phyloP scores from a whole-genome alignment of 1,140 invertebrate species.

The Zaprionus capensis region DNA sequence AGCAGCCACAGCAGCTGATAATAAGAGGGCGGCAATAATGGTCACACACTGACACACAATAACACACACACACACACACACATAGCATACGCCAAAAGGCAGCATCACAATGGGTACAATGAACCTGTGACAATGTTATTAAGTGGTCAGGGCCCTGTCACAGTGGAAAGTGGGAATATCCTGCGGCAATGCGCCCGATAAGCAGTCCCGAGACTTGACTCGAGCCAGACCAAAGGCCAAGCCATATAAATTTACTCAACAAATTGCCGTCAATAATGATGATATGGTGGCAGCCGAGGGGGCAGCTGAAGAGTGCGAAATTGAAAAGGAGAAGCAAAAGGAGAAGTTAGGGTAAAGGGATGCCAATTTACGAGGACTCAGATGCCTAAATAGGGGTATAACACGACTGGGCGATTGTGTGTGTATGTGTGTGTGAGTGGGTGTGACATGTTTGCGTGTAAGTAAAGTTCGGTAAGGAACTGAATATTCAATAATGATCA shows the following conservation, averaged over 20 bases:
- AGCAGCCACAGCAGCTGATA: conserved; percentile 52
- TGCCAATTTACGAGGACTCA: conserved; percentile 39
- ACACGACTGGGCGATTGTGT: background rate
- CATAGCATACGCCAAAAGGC: background rate
- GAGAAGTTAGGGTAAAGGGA: conserved; percentile 8
- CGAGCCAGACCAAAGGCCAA: conserved; percentile 50
- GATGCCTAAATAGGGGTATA: background rate
- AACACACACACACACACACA: conserved; percentile 10
- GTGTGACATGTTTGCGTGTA: background rate
- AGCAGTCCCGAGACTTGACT: conserved; percentile 20
- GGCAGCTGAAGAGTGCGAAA: conserved; percentile 41
- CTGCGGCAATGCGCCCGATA: conserved; percentile 26
- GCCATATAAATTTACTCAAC: conserved; percentile 67
- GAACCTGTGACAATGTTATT: conserved; percentile 75
- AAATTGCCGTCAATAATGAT: conserved; percentile 76
- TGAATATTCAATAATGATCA: background rate
- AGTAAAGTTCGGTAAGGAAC: background rate
- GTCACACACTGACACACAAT: conserved; percentile 21
- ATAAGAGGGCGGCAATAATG: conserved; percentile 47
- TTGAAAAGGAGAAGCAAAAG: conserved; percentile 54
- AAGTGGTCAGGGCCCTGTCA: conserved; percentile 59
- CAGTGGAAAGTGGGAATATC: conserved; percentile 23
- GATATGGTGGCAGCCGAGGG: conserved; percentile 37
- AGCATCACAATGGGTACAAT: conserved; percentile 66
- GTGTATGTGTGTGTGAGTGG: background rate